Evolutionary conservation across 2,888 invertebrate species (phyloP), one percentile per base, ranked within the genome.

Genomic region (Lissonota sp.): DNA sequence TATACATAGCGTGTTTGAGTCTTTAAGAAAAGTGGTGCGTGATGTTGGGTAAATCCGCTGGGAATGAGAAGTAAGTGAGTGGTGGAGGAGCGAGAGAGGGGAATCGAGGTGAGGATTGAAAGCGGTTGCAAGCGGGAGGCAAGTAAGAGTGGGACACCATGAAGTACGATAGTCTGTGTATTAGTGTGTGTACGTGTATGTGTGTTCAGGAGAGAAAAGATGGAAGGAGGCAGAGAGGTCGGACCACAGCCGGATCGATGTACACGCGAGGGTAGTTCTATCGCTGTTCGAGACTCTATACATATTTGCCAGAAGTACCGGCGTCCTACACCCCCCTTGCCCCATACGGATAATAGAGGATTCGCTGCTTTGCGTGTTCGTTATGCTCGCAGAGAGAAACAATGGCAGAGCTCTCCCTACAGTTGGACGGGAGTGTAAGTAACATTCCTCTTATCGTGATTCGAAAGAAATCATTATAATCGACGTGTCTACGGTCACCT

Each of bases 21-120:
- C 87, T 86, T 87, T 83, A 84, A 86, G 88, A 86, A 88, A 86
- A 87, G 85, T 84, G 79, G 84, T 86, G 86, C 85, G 85, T 84
- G 85, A 82, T 84, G 85, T 83, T 80, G 83, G 67, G 83, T 71
- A 82, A 83, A 79, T 81, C 80, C 80, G 75, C 42, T 58, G 80
- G 74, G 80, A 80, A 80, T 78, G 81, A 80, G 80, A 70, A 80
- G 80, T 58, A 73, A 69, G 66, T 60, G 67, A 42, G 67, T 51
- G 37, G 67, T 55, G 75, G 49, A 55, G 64, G 76, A 66, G 51
- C 16, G 69, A 75, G 40, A 49, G 79, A 12, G 60, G 71, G 60
- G 75, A 80, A 82, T 84, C 74, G 82, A 78, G 77, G 77, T 75
- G 79, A 83, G 80, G 80, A 83, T 80, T 83, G 83, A 80, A 80